A percentile compares a stretch with the other conserved stretches of the same genome.
Evolutionary conservation across 1,140 invertebrate species (phyloP).

Genomic region (Pantala flavescens): DNA sequence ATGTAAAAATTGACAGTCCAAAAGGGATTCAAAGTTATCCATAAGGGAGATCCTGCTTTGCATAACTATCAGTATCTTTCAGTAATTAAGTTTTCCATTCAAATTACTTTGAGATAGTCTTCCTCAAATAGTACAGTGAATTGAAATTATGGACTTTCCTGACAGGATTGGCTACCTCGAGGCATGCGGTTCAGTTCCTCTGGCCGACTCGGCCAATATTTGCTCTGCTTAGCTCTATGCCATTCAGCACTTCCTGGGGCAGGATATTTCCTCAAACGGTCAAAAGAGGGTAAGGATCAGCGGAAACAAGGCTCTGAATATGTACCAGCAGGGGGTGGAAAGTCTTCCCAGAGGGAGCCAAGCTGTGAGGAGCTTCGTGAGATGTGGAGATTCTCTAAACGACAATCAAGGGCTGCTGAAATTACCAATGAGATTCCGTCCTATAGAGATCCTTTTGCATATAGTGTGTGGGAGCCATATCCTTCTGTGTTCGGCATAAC

Average conservation of each 20-base stretch:
- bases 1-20: too few relatives aligned
- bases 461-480: slow-evolving; percentile 65
- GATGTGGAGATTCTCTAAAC: slow-evolving; percentile 84
- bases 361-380: slow-evolving; percentile 74
- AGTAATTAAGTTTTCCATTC: too few relatives aligned
- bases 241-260: not conserved
- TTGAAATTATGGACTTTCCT: not conserved
- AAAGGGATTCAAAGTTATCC: too few relatives aligned
- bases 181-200: not conserved
- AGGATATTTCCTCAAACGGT: not conserved
- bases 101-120: too few relatives aligned
- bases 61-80: too few relatives aligned
- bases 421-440: slow-evolving; percentile 73
- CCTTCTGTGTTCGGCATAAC: slow-evolving; percentile 29
- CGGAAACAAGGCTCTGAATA: slow-evolving; percentile 29
- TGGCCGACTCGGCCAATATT: not conserved
- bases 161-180: not conserved
- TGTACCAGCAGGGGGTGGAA: slow-evolving; percentile 30
- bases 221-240: not conserved
- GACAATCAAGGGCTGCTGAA: slow-evolving; percentile 75
- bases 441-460: slow-evolving; percentile 65
- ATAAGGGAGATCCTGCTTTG: too few relatives aligned
- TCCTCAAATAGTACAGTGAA: too few relatives aligned
- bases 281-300: slow-evolving; percentile 24
- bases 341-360: slow-evolving; percentile 46